Base-by-base conservation (phyloP, 1,140 invertebrate species). In the Pseudomyrmex pallidus region DNA sequence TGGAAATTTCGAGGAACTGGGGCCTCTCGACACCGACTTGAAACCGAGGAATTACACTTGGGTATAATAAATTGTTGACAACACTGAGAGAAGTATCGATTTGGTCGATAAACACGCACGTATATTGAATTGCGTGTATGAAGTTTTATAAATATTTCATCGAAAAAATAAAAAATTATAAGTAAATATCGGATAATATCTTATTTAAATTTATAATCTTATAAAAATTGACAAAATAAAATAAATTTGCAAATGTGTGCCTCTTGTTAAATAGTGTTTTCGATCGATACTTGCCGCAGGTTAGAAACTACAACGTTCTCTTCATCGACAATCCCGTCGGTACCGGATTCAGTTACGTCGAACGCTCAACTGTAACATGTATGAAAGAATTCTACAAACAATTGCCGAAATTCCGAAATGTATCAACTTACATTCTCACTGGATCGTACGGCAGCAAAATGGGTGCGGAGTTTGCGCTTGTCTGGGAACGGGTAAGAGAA, bases 391-490 rank as follows among this genome's bases (percentile, higher is more conserved):
- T 98, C 86, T 96, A 96, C 57, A 89, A 94, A 20, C 90, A 93
- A 48, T 90, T 96, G 85, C 95, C 96, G 0, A 95, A 96, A 85
- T 97, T 98, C 90, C 94, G 96, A 88, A 94, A 92, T 5, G 95
- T 96, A 2, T 96, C 97, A 0, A 95, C 97, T 13, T 98, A 98
- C 87, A 97, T 98, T 62, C 97, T 97, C 83, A 97, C 96, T 25
- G 97, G 98, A 91, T 98, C 97, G 0, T 98, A 98, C 93, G 98
- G 98, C 15, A 98, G 97, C 0, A 98, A 98, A 95, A 98, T 98
- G 97, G 96, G 97, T 0, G 96, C 96, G 9, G 97, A 97, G 87
- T 97, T 98, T 90, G 97, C 95, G 0, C 91, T 95, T 35, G 88
- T 93, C 50, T 95, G 97, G 91, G 93, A 95, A 87, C 93, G 96